These are phyloP conservation scores for Oxystoma pomonae DNA, from an alignment of 2,888 invertebrate species.

Conservation along the genomic window DNA sequence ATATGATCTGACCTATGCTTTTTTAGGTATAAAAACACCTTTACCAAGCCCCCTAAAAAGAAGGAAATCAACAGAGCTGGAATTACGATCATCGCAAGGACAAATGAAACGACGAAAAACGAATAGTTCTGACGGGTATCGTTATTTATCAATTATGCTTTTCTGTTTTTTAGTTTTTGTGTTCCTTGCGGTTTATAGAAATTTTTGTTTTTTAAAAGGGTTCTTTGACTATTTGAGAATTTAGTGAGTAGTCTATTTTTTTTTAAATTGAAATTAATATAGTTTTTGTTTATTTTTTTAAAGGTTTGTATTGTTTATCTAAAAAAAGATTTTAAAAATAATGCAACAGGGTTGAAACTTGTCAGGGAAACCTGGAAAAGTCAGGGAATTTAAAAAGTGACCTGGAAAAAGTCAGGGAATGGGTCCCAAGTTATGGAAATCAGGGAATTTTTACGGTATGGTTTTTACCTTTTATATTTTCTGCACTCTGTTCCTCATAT, in stretches of 20 bases:
- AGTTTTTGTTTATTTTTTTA: slow-evolving; percentile 10
- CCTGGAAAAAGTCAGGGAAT: no score
- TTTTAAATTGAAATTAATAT: neutral
- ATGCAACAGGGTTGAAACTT: no score
- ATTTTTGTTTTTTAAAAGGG: neutral
- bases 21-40: slow-evolving; percentile 15
- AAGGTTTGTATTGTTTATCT: no score
- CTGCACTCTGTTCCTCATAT: no score
- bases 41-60: slow-evolving; percentile 23
- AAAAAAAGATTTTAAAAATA: no score
- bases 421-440: no score
- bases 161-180: neutral
- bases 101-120: slow-evolving; percentile 27
- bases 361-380: no score
- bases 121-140: slow-evolving; percentile 27
- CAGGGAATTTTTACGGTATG: no score
- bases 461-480: no score
- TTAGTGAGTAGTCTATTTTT: neutral
- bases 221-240: neutral
- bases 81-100: slow-evolving; percentile 9
- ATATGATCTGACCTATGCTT: no score
- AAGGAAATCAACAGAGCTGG: slow-evolving; percentile 21
- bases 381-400: no score
- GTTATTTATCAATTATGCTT: neutral
- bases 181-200: neutral